Evolutionary conservation across 64 coral and sea anemone genomes (phyloP).

Genomic region (Porites lutea): DNA sequence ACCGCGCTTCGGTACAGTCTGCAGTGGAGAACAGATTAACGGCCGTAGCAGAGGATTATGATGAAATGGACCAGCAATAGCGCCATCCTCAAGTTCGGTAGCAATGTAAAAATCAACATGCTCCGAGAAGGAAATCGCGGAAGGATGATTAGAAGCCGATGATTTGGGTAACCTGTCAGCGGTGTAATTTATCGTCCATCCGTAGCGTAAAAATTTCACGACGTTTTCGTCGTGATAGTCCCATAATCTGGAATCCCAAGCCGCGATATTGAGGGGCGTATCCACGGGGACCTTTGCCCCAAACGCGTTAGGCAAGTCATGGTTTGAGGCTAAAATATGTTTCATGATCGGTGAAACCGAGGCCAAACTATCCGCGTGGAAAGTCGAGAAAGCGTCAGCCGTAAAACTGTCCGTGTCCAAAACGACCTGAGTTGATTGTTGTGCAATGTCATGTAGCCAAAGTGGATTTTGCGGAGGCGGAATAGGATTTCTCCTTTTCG

Average conservation of each 20-base stretch:
- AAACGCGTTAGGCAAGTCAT: background rate
- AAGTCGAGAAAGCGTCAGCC: background rate
- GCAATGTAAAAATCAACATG: too few relatives aligned
- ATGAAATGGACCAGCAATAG: too few relatives aligned
- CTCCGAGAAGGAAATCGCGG: too few relatives aligned
- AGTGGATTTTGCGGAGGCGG: background rate
- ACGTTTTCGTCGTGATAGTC: slow-evolving; percentile 30
- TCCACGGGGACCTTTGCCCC: background rate
- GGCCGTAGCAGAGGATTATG: too few relatives aligned
- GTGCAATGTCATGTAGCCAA: background rate
- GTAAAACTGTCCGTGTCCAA: background rate
- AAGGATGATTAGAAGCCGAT: too few relatives aligned
- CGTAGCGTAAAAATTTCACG: too few relatives aligned
- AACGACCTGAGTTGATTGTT: background rate
- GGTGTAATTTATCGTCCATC: too few relatives aligned
- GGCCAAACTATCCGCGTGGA: background rate
- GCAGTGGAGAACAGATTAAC: too few relatives aligned
- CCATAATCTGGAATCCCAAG: background rate
- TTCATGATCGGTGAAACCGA: background rate
- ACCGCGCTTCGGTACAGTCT: too few relatives aligned
- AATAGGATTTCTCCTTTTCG: slow-evolving; percentile 15
- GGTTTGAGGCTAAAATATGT: background rate
- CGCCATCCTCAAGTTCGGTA: too few relatives aligned
- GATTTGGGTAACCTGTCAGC: too few relatives aligned
- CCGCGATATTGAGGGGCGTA: background rate